These are phyloP conservation scores for Sciurus vulgaris DNA, from an alignment of 2,797 vertebrate genomes.

Conservation along the genomic window DNA sequence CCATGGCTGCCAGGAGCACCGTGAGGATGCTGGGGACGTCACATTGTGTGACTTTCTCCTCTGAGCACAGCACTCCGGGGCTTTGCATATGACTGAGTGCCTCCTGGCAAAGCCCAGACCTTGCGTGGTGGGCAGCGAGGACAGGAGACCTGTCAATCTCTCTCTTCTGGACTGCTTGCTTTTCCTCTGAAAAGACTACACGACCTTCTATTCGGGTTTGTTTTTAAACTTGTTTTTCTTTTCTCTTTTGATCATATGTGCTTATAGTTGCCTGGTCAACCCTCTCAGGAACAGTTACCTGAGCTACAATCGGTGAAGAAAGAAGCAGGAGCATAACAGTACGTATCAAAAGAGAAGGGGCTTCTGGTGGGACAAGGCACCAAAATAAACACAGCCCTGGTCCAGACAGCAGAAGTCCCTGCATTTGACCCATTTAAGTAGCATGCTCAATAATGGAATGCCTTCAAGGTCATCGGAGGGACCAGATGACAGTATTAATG, in stretches of 20 bases:
- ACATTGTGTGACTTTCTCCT: accelerated
- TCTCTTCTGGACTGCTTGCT: background rate
- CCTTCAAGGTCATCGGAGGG: background rate
- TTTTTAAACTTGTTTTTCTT: background rate
- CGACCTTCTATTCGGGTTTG: background rate
- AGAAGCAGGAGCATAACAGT: background rate
- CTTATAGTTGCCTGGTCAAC: background rate
- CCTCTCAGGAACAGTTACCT: background rate
- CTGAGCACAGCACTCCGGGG: accelerated
- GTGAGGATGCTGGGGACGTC: background rate
- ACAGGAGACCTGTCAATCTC: background rate
- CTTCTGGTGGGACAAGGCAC: background rate
- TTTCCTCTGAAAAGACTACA: background rate
- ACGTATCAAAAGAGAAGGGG: too few relatives aligned
- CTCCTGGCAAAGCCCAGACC: background rate
- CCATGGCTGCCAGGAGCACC: accelerated
- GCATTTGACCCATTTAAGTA: background rate
- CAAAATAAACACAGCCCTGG: accelerated
- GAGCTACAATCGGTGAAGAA: background rate
- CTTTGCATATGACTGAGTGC: background rate
- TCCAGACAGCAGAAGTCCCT: too few relatives aligned
- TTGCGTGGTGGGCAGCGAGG: background rate
- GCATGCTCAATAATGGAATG: background rate
- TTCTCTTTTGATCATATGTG: background rate
- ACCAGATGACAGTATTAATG: background rate